These are phyloP conservation scores for Pampusana beccarii DNA, from an alignment of 2,113 vertebrate species.

Conservation along the genomic window DNA sequence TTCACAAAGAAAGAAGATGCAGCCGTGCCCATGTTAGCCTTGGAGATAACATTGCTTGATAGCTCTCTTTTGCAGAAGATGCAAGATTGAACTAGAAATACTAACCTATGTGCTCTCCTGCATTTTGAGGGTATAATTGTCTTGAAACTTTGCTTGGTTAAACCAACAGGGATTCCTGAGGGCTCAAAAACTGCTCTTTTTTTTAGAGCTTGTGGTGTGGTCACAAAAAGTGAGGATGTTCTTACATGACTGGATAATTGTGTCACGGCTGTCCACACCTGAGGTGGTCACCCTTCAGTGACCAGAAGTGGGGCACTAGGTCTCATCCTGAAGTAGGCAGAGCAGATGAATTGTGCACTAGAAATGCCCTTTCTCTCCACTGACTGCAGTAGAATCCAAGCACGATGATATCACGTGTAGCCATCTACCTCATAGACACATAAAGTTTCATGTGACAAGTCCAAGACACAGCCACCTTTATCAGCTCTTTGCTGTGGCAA, in stretches of 20 bases:
- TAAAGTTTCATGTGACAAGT: conserved; percentile 7
- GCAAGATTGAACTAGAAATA: neutral
- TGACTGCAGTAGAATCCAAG: neutral
- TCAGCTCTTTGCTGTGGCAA: neutral
- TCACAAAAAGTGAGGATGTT: neutral
- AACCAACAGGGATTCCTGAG: neutral
- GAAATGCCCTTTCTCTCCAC: neutral
- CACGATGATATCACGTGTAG: neutral
- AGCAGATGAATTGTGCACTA: neutral
- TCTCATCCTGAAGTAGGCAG: neutral
- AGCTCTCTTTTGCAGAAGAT: neutral
- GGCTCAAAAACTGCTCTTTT: neutral
- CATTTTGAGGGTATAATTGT: neutral
- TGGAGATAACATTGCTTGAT: neutral
- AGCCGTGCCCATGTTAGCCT: neutral
- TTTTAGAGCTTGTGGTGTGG: neutral
- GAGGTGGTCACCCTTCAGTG: neutral
- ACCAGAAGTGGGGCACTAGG: neutral
- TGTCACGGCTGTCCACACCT: neutral
- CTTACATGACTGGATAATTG: neutral
- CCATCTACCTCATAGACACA: conserved; percentile 16
- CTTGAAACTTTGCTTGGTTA: neutral
- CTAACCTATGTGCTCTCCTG: neutral
- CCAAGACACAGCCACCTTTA: neutral
- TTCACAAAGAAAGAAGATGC: neutral